Percentiles rank a stretch among this genome's conserved stretches.
Conservation (phyloP, 2,797 vertebrate species). For the Tenualosa thibaudeaui region DNA sequence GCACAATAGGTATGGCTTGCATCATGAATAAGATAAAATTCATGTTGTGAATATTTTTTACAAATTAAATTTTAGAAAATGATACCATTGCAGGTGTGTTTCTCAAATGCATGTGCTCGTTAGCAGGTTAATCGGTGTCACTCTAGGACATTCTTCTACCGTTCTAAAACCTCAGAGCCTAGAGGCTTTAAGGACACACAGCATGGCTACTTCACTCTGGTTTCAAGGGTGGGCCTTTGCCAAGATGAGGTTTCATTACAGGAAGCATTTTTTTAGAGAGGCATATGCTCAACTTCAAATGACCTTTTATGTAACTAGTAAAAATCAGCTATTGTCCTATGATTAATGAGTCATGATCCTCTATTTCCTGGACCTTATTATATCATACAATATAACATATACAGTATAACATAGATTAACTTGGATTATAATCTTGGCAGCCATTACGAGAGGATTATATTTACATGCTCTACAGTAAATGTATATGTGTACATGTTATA, state of each 20-base stretch:
- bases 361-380: background rate
- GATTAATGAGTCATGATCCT: background rate
- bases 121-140: background rate
- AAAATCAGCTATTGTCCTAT: background rate
- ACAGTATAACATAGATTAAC: too few species aligned
- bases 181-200: background rate
- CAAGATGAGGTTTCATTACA: constrained; percentile 6
- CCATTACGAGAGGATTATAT: background rate
- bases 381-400: background rate
- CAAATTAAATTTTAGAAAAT: background rate
- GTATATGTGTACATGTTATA: background rate
- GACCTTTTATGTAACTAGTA: background rate
- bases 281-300: background rate
- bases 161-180: background rate
- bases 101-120: background rate
- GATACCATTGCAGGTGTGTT: background rate
- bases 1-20: background rate
- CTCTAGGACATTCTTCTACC: background rate
- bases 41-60: background rate
- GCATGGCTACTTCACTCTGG: background rate
- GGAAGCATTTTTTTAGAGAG: background rate
- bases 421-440: background rate
- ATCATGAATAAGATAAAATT: background rate
- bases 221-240: constrained; percentile 11
- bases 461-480: background rate